Evolutionary conservation across 2,113 vertebrate genomes (phyloP).

Genomic region (Ageneiosus marmoratus): DNA sequence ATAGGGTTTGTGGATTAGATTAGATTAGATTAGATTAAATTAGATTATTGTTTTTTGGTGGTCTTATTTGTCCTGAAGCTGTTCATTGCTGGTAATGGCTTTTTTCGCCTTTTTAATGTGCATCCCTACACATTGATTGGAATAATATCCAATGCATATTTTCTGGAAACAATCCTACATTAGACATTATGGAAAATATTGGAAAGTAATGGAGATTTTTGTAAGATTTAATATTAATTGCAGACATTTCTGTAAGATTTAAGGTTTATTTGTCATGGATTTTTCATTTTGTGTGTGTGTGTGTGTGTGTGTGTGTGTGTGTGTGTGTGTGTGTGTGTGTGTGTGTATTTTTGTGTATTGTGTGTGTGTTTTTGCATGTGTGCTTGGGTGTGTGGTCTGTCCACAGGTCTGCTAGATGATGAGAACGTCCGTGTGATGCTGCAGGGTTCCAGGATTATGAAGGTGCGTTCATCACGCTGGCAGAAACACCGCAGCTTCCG

Average conservation of each 20-base stretch:
- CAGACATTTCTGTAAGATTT: neutral
- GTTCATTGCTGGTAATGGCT: neutral
- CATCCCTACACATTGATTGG: neutral
- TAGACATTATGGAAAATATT: neutral
- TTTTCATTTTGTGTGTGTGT: conserved; percentile 6
- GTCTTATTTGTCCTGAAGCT: neutral
- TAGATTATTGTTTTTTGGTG: neutral
- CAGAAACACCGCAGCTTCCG: conserved; percentile 79
- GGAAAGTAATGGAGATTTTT: neutral
- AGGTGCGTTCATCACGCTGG: conserved; percentile 82
- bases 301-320: conserved; percentile 13
- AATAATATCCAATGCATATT: neutral
- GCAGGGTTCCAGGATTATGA: conserved; percentile 82
- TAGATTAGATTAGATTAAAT: neutral
- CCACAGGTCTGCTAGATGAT: conserved; percentile 84
- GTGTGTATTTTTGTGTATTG: too few species aligned
- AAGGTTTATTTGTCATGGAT: neutral
- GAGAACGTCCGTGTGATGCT: conserved; percentile 87
- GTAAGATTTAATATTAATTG: neutral
- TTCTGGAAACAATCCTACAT: neutral
- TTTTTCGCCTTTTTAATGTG: too few species aligned
- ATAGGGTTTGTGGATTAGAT: too few species aligned
- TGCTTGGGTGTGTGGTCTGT: too few species aligned
- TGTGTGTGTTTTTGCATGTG: too few species aligned
- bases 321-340: too few species aligned